A percentile compares a stretch with the other conserved stretches of the same genome.
These are phyloP conservation scores for Drosophila biarmipes DNA, from an alignment of 1,140 invertebrate species.

Conservation along the genomic window DNA sequence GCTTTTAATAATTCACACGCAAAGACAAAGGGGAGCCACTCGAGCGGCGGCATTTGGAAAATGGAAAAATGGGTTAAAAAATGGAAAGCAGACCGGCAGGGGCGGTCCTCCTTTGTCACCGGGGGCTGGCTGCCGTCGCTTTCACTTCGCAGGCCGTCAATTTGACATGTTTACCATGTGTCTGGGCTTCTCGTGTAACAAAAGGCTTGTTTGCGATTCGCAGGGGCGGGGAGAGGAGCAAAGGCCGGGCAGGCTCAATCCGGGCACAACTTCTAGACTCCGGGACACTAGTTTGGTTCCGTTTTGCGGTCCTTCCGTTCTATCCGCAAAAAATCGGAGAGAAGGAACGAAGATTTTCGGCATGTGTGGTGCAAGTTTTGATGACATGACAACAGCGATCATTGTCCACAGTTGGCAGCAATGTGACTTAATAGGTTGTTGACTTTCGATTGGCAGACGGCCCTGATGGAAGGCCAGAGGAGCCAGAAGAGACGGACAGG, in stretches of 20 bases:
- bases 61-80: conserved; percentile 78
- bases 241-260: conserved; percentile 35
- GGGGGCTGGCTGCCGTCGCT: conserved; percentile 58
- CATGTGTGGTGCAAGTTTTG: conserved; percentile 45
- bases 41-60: conserved; percentile 26
- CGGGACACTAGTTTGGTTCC: conserved; percentile 44
- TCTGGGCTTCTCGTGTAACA: conserved; percentile 74
- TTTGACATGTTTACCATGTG: conserved; percentile 82
- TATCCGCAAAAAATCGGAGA: conserved; percentile 5
- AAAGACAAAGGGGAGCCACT: conserved; percentile 43
- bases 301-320: conserved; percentile 35
- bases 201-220: conserved; percentile 59
- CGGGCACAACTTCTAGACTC: conserved; percentile 58
- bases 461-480: neutral
- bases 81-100: conserved; percentile 32
- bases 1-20: conserved; percentile 82
- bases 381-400: conserved; percentile 65
- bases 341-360: conserved; percentile 29
- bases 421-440: conserved; percentile 65
- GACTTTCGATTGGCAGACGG: conserved; percentile 53
- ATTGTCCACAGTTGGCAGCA: conserved; percentile 55
- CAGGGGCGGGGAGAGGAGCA: neutral
- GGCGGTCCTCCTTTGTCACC: conserved; percentile 62
- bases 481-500: conserved; percentile 4
- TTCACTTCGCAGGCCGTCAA: conserved; percentile 80